phyloP scores from a whole-genome alignment of 1,140 invertebrate species.

The Apolygus lucorum region DNA sequence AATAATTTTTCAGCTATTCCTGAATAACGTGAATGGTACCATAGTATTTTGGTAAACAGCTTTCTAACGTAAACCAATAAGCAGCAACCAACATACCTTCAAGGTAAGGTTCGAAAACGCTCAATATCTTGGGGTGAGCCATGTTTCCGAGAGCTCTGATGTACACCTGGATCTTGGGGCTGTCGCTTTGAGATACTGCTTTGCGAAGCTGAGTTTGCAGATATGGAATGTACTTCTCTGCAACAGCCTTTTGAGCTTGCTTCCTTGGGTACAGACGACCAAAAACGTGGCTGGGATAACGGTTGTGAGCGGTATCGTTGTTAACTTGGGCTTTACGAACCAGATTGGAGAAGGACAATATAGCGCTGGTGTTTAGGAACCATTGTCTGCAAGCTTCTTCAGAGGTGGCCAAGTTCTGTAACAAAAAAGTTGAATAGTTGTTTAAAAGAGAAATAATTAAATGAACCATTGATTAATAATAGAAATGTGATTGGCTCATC shows the following conservation, averaged over 20 bases:
- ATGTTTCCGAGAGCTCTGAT: constrained; percentile 54
- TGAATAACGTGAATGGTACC: too few species aligned
- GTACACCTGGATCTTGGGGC: constrained; percentile 47
- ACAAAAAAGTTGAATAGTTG: too few species aligned
- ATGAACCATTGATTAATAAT: constrained; percentile 7
- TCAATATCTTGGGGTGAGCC: constrained; percentile 48
- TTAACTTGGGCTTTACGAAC: constrained; percentile 50
- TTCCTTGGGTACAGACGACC: constrained; percentile 45
- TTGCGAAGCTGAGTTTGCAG: constrained; percentile 44
- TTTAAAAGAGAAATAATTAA: too few species aligned
- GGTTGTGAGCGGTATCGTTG: constrained; percentile 45
- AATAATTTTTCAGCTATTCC: too few species aligned
- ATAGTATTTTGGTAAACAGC: too few species aligned
- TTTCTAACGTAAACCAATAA: too few species aligned
- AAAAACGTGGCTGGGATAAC: constrained; percentile 53
- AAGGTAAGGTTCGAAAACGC: constrained; percentile 54
- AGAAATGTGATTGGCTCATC: not conserved
- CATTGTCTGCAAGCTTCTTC: constrained; percentile 42
- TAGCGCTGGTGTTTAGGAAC: constrained; percentile 43
- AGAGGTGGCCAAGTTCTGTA: constrained; percentile 42
- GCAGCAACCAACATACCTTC: constrained; percentile 41
- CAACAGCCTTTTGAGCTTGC: constrained; percentile 43
- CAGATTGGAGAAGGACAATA: constrained; percentile 49
- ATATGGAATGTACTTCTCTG: constrained; percentile 49
- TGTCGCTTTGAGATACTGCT: constrained; percentile 45